These are phyloP conservation scores for Drosophila takahashii DNA, from an alignment of 1,140 invertebrate species.

Conservation along the genomic window DNA sequence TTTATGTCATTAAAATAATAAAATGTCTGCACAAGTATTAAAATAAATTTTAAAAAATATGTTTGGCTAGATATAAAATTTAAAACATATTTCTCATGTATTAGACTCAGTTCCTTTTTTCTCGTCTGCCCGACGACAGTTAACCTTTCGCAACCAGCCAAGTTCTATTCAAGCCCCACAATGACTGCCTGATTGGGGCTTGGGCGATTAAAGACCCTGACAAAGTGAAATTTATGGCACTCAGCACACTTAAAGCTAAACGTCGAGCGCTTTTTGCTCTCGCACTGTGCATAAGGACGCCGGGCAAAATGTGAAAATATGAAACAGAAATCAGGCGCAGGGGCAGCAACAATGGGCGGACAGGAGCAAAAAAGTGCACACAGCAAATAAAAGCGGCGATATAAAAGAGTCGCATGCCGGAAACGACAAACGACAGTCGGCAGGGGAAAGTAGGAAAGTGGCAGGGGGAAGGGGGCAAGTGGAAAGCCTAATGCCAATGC, in stretches of 20 bases:
- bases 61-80: neutral
- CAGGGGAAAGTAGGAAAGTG: neutral
- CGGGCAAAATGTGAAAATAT: slow-evolving; percentile 65
- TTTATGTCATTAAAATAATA: neutral
- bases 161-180: slow-evolving; percentile 31
- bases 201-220: slow-evolving; percentile 35
- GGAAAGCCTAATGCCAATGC: slow-evolving; percentile 67
- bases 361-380: slow-evolving; percentile 29
- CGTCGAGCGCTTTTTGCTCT: slow-evolving; percentile 25
- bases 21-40: too few species aligned
- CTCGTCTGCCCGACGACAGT: neutral
- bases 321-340: slow-evolving; percentile 44
- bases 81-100: neutral
- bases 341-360: slow-evolving; percentile 14
- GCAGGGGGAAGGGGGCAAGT: neutral
- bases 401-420: slow-evolving; percentile 71
- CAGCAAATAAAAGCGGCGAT: slow-evolving; percentile 42
- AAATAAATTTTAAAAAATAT: neutral
- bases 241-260: slow-evolving; percentile 39
- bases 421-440: slow-evolving; percentile 59
- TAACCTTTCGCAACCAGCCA: neutral
- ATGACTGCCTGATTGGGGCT: slow-evolving; percentile 43
- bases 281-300: slow-evolving; percentile 12
- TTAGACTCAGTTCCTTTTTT: neutral
- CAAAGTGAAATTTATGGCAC: slow-evolving; percentile 55